Percentiles rank a stretch among this genome's conserved stretches.
Conservation (phyloP, 2,888 invertebrate species). For the Brachyptera risi region DNA sequence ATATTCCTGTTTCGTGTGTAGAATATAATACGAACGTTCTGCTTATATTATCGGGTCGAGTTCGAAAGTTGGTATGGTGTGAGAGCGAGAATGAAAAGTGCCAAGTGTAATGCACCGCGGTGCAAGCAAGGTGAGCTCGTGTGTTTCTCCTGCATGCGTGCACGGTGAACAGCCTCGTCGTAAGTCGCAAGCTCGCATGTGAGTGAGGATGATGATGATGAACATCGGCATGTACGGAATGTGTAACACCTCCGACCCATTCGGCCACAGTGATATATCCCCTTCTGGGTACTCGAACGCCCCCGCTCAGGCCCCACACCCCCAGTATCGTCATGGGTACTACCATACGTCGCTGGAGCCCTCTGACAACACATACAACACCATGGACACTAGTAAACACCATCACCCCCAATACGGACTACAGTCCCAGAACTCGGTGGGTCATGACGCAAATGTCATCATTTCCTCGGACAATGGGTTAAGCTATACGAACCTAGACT, state of each 20-base stretch:
- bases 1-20: slow-evolving; percentile 16
- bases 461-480: slow-evolving; percentile 82
- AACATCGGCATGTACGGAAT: slow-evolving; percentile 73
- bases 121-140: too few species aligned
- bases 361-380: slow-evolving; percentile 49
- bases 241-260: slow-evolving; percentile 32
- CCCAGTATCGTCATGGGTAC: slow-evolving; percentile 31
- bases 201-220: slow-evolving; percentile 59
- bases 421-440: slow-evolving; percentile 37
- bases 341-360: slow-evolving; percentile 38
- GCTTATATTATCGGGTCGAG: not conserved
- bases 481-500: slow-evolving; percentile 87
- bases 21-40: too few species aligned
- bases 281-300: slow-evolving; percentile 9
- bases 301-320: slow-evolving; percentile 3
- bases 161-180: too few species aligned
- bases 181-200: not conserved
- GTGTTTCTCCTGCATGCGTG: too few species aligned
- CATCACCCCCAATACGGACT: slow-evolving; percentile 38
- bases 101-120: not conserved
- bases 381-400: slow-evolving; percentile 38
- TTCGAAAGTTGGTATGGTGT: not conserved
- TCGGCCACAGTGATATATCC: slow-evolving; percentile 12
- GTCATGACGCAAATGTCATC: slow-evolving; percentile 44
- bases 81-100: not conserved